Percentiles rank a stretch among this genome's conserved stretches.
phyloP scores from a whole-genome alignment of 2,113 vertebrate species.

The Stictonetta naevosa region DNA sequence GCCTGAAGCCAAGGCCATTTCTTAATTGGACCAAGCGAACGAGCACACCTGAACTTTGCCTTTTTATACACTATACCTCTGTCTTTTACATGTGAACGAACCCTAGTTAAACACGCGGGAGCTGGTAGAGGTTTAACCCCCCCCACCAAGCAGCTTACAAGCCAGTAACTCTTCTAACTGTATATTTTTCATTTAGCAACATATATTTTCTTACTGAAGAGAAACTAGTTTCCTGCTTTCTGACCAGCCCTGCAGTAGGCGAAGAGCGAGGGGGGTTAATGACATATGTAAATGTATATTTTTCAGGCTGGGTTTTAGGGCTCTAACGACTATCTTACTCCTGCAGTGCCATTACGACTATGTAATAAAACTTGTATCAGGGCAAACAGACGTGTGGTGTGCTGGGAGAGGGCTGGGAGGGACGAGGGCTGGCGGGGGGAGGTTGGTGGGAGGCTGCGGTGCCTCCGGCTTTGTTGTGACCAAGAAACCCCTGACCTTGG shows the following conservation, averaged over 20 bases:
- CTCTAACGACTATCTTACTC: conserved; percentile 77
- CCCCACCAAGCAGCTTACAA: conserved; percentile 11
- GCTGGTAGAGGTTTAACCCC: conserved; percentile 57
- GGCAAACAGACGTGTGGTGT: conserved; percentile 20
- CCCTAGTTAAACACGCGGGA: conserved; percentile 12
- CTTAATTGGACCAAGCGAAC: conserved; percentile 76
- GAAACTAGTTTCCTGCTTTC: conserved; percentile 79
- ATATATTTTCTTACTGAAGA: conserved; percentile 94
- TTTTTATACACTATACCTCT: conserved; percentile 86
- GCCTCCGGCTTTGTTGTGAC: not conserved
- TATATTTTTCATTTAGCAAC: conserved; percentile 89
- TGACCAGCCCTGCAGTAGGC: conserved; percentile 63
- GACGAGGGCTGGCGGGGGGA: not conserved
- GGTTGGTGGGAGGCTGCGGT: not conserved
- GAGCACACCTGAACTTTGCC: conserved; percentile 75
- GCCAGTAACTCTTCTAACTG: conserved; percentile 80
- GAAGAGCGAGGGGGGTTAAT: conserved; percentile 48
- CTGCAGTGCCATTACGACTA: conserved; percentile 77
- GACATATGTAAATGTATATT: conserved; percentile 77
- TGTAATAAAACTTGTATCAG: conserved; percentile 83
- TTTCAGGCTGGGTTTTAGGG: conserved; percentile 79
- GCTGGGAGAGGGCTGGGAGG: not conserved
- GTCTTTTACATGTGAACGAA: conserved; percentile 73
- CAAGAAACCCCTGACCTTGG: not conserved
- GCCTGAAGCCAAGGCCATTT: conserved; percentile 98